Conservation (phyloP, 2,113 vertebrate species). For the Podiceps cristatus region DNA sequence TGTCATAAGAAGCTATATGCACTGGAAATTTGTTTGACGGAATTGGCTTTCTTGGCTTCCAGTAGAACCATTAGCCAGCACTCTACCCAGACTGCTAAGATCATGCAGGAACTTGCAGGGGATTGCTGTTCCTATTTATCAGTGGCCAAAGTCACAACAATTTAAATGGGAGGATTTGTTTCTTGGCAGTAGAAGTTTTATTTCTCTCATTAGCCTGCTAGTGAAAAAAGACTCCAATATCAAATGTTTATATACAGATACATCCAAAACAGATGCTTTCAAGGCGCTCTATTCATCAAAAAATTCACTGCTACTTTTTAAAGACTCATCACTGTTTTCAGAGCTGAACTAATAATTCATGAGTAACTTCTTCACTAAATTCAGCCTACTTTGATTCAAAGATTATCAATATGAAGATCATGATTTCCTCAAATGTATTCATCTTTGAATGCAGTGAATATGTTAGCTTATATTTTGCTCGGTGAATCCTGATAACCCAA, state of each 20-base stretch:
- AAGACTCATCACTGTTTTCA: slow-evolving; percentile 52
- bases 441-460: slow-evolving; percentile 27
- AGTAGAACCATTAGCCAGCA: background rate
- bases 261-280: slow-evolving; percentile 1
- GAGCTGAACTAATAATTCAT: slow-evolving; percentile 54
- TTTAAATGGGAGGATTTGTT: background rate
- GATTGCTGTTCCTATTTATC: background rate
- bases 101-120: background rate
- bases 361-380: slow-evolving; percentile 33
- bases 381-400: slow-evolving; percentile 32
- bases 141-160: background rate
- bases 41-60: background rate
- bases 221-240: background rate
- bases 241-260: background rate
- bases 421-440: slow-evolving; percentile 29
- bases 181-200: background rate
- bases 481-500: slow-evolving; percentile 50
- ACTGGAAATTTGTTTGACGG: background rate
- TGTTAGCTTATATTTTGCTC: slow-evolving; percentile 33
- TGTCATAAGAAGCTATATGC: background rate
- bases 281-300: background rate
- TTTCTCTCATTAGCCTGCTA: background rate
- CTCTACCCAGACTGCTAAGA: background rate
- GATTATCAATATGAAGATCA: slow-evolving; percentile 35
- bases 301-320: slow-evolving; percentile 14